Percentiles rank a stretch among this genome's conserved stretches.
phyloP scores from a whole-genome alignment of 2,113 vertebrate genomes.

The Spheniscus mendiculus region DNA sequence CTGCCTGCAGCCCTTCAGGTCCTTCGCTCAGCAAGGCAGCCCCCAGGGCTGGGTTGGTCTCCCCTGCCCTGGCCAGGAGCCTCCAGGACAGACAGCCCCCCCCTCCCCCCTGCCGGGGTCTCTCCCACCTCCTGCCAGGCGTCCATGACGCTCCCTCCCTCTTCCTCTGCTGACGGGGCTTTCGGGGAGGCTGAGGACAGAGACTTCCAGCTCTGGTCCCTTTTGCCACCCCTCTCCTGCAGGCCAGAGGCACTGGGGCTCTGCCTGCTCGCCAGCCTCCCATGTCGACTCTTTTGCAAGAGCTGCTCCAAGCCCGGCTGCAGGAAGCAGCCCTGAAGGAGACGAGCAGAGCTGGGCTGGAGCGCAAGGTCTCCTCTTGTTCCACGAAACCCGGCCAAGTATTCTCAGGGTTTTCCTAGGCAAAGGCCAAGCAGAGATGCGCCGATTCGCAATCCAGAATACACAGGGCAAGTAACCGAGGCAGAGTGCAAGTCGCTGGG shows the following conservation, averaged over 20 bases:
- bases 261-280: not conserved
- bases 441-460: not conserved
- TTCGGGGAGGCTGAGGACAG: not conserved
- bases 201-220: not conserved
- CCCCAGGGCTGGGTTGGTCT: no score
- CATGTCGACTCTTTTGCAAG: not conserved
- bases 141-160: not conserved
- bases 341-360: not conserved
- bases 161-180: not conserved
- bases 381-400: not conserved
- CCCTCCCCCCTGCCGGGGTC: accelerated
- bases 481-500: not conserved
- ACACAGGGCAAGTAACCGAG: not conserved
- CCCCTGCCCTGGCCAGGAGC: not conserved
- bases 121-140: not conserved
- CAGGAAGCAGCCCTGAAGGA: not conserved
- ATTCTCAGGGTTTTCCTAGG: conserved; percentile 4
- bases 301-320: not conserved
- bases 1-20: not conserved
- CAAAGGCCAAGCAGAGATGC: not conserved
- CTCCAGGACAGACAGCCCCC: not conserved
- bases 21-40: not conserved
- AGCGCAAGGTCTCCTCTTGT: not conserved
- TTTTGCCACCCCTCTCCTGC: not conserved
- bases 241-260: not conserved